Evolutionary conservation across 2,797 vertebrate species (phyloP).

Genomic region (Alca torda): DNA sequence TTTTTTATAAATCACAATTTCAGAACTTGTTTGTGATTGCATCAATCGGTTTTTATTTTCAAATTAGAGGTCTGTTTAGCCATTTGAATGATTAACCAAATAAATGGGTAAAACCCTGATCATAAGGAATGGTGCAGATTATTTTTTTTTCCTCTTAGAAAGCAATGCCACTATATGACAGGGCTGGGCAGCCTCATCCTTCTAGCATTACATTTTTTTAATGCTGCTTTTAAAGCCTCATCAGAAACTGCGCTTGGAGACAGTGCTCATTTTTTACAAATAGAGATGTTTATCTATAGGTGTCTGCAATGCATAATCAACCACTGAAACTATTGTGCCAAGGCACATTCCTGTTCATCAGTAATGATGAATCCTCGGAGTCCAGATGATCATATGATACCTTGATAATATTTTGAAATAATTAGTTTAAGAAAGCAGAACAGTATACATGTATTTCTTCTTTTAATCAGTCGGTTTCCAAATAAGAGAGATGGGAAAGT

Average conservation of each 20-base stretch:
- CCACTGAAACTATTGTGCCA: slow-evolving; percentile 61
- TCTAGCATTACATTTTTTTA: slow-evolving; percentile 53
- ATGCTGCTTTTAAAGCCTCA: slow-evolving; percentile 58
- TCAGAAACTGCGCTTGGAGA: slow-evolving; percentile 55
- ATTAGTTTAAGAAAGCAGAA: slow-evolving; percentile 56
- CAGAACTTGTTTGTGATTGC: slow-evolving; percentile 85
- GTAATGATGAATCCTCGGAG: slow-evolving; percentile 61
- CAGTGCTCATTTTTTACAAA: slow-evolving; percentile 62
- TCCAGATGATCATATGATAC: slow-evolving; percentile 47
- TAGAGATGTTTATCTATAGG: slow-evolving; percentile 67
- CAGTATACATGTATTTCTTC: background rate
- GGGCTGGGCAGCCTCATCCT: slow-evolving; percentile 63
- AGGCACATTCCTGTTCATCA: slow-evolving; percentile 55
- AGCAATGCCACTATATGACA: slow-evolving; percentile 53
- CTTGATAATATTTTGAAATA: slow-evolving; percentile 52
- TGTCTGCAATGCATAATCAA: slow-evolving; percentile 58
- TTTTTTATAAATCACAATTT: slow-evolving; percentile 85
- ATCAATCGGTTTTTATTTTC: slow-evolving; percentile 82
- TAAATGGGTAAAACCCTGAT: slow-evolving; percentile 78
- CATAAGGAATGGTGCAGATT: slow-evolving; percentile 71
- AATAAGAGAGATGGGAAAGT: slow-evolving; percentile 5
- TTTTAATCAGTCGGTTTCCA: slow-evolving; percentile 27
- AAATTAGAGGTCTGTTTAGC: slow-evolving; percentile 84
- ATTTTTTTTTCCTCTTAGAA: slow-evolving; percentile 65
- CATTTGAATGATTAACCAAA: slow-evolving; percentile 82